A percentile compares a stretch with the other conserved stretches of the same genome.
phyloP scores from a whole-genome alignment of 2,113 vertebrate species.

The Peromyscus maniculatus region DNA sequence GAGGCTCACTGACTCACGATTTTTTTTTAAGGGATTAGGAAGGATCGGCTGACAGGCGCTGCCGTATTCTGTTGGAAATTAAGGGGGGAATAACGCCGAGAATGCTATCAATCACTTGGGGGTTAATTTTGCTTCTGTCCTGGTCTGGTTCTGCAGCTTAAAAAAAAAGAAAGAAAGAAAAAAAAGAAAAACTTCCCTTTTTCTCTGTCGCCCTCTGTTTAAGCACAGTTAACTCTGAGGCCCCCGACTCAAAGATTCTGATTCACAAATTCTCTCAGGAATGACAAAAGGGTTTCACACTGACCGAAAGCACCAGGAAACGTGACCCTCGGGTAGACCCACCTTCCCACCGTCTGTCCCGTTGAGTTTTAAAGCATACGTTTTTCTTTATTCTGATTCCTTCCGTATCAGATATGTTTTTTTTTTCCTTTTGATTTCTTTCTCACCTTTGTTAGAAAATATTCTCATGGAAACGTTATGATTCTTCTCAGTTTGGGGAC shows the following conservation, averaged over 20 bases:
- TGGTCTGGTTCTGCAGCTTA: neutral
- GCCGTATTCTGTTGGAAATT: slow-evolving; percentile 72
- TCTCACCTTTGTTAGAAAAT: slow-evolving; percentile 6
- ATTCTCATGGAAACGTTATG: neutral
- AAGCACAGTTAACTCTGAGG: neutral
- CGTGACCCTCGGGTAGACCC: neutral
- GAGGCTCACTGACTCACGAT: slow-evolving; percentile 46
- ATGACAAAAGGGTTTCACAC: slow-evolving; percentile 46
- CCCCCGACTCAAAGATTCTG: neutral
- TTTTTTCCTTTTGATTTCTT: neutral
- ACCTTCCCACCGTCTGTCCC: neutral
- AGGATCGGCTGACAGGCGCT: slow-evolving; percentile 18
- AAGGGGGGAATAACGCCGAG: slow-evolving; percentile 48
- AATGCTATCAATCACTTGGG: slow-evolving; percentile 33
- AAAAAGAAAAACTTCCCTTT: neutral
- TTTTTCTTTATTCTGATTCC: neutral
- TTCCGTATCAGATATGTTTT: neutral
- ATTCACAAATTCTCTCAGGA: neutral
- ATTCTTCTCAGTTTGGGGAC: slow-evolving; percentile 18
- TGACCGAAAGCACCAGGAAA: neutral
- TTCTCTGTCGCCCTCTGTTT: neutral
- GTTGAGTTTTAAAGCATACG: neutral
- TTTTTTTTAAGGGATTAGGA: slow-evolving; percentile 76
- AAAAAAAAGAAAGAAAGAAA: neutral
- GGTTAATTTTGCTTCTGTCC: slow-evolving; percentile 47